phyloP scores from a whole-genome alignment of 1,140 invertebrate genomes.

The Hermetia illucens region DNA sequence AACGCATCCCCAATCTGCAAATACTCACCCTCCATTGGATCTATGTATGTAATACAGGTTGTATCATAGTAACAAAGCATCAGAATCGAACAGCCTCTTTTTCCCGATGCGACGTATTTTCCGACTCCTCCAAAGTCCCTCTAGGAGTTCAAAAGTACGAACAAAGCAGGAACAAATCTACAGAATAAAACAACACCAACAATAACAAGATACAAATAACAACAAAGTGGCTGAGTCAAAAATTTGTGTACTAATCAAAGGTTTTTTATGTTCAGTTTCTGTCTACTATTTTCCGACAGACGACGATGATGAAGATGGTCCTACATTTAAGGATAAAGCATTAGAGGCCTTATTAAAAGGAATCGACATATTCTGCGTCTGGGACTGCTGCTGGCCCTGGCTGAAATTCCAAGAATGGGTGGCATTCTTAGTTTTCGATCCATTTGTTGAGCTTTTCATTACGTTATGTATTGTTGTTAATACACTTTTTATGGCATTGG shows the following conservation, averaged over 20 bases:
- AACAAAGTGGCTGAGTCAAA: conserved; percentile 48
- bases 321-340: conserved; percentile 73
- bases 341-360: conserved; percentile 57
- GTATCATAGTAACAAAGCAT: too few species aligned
- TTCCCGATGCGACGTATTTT: not conserved
- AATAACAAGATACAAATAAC: conserved; percentile 5
- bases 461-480: conserved; percentile 96
- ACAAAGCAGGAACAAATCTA: conserved; percentile 2
- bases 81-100: conserved; percentile 1
- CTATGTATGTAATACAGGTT: too few species aligned
- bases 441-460: conserved; percentile 96
- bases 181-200: conserved; percentile 1
- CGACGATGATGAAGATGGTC: conserved; percentile 79
- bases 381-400: conserved; percentile 91
- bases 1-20: too few species aligned
- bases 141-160: not conserved
- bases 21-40: too few species aligned
- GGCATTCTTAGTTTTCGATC: conserved; percentile 88
- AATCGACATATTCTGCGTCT: conserved; percentile 89
- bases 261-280: conserved; percentile 57
- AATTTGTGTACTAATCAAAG: conserved; percentile 45
- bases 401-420: conserved; percentile 80
- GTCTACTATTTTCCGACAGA: conserved; percentile 86
- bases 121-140: not conserved
- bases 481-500: conserved; percentile 94